Conservation (phyloP, 2,888 invertebrate species). For the Pammene fasciana region DNA sequence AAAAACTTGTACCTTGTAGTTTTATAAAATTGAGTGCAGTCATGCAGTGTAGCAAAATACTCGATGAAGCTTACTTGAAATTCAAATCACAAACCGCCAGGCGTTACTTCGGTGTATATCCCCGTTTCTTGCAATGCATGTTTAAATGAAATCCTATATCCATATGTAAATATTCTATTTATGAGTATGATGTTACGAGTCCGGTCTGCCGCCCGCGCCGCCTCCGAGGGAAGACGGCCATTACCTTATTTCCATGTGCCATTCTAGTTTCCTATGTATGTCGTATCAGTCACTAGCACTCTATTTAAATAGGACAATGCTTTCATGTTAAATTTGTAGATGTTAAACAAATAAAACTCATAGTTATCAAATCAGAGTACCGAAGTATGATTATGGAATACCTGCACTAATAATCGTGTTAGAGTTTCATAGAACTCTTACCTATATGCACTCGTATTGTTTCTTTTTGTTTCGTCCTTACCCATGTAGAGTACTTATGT, state of each 20-base stretch:
- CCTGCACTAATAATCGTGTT: too few species aligned
- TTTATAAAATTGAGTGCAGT: too few species aligned
- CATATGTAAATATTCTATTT: conserved; percentile 1
- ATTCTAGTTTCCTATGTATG: conserved; percentile 30
- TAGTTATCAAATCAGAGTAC: too few species aligned
- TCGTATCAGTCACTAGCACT: conserved; percentile 11
- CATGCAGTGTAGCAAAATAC: too few species aligned
- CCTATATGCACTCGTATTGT: too few species aligned
- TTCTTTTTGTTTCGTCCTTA: too few species aligned
- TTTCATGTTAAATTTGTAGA: neutral
- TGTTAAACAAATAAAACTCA: neutral
- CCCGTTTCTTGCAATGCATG: conserved; percentile 1
- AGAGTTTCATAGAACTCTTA: too few species aligned
- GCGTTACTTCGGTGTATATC: conserved; percentile 14
- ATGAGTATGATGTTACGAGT: neutral
- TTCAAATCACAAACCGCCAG: conserved; percentile 7
- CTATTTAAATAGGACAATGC: conserved; percentile 15
- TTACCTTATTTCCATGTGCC: conserved; percentile 41
- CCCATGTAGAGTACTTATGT: too few species aligned
- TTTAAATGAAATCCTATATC: neutral
- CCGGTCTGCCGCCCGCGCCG: conserved; percentile 9
- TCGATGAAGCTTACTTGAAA: conserved; percentile 5
- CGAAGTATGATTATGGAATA: too few species aligned
- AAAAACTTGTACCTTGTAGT: too few species aligned
- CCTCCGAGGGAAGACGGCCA: conserved; percentile 39